Evolutionary conservation across 2,113 vertebrate species (phyloP), one percentile per base, ranked within the genome.

Genomic region (Cettia cetti): DNA sequence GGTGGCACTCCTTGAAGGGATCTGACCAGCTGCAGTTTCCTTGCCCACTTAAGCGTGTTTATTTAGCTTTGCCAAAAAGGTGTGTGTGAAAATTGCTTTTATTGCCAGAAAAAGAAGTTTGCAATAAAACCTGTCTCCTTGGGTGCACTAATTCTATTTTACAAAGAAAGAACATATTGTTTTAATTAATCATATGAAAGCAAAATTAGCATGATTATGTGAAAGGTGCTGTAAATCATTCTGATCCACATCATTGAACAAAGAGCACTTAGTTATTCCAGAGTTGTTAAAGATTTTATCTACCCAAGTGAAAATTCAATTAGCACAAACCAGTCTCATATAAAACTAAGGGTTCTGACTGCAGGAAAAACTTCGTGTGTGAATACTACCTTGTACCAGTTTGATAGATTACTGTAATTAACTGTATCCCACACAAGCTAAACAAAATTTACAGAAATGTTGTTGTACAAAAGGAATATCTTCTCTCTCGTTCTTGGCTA

Each of bases 361-460:
- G 88, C 92, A 95, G 96, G 97, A 96, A 96, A 97, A 96, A 92
- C 94, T 97, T 78, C 89, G 96, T 97, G 81, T 98, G 96, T 97
- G 97, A 98, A 96, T 97, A 86, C 94, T 96, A 98, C 97, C 97
- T 98, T 97, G 95, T 97, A 96, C 98, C 98, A 98, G 90, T 98
- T 98, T 98, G 98, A 98, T 98, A 98, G 98, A 98, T 98, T 98
- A 96, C 97, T 97, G 92, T 98, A 98, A 98, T 98, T 98, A 98
- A 98, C 96, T 98, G 95, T 98, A 97, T 97, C 97, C 97, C 97
- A 98, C 49, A 37, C 96, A 98, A 98, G 95, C 97, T 97, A 98
- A 98, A 98, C 97, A 98, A 97, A 98, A 97, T 97, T 97, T 98
- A 97, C 97, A 97, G 96, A 97, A 96, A 81, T 94, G 96, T 74